phyloP scores from a whole-genome alignment of 2,888 invertebrate species.

The Podotricha telesiphe region DNA sequence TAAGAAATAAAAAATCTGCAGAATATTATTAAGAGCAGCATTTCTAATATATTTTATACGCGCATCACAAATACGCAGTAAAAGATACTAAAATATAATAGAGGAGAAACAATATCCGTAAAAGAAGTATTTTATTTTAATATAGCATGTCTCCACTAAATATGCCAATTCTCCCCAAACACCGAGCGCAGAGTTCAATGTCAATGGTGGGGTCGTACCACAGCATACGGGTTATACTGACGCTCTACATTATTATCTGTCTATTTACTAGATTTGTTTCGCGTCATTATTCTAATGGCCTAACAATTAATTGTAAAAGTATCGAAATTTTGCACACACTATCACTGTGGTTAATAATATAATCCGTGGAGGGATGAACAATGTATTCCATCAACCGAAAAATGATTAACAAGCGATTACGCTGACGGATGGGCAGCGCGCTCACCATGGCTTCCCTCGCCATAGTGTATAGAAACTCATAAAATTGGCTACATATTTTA shows the following conservation, averaged over 20 bases:
- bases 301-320: conserved; percentile 22
- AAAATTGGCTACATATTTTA: conserved; percentile 38
- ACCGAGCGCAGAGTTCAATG: conserved; percentile 68
- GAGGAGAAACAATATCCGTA: too few species aligned
- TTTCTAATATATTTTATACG: too few species aligned
- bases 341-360: conserved; percentile 63
- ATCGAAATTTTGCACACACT: conserved; percentile 64
- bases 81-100: too few species aligned
- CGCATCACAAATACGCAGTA: too few species aligned
- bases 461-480: conserved; percentile 56
- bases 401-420: conserved; percentile 83
- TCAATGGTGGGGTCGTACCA: conserved; percentile 69
- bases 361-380: conserved; percentile 71
- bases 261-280: conserved; percentile 47
- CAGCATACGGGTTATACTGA: conserved; percentile 62
- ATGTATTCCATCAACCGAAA: conserved; percentile 81
- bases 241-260: conserved; percentile 50
- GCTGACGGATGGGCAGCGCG: conserved; percentile 78
- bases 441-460: conserved; percentile 74
- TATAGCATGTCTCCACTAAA: background rate
- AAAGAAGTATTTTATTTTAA: too few species aligned
- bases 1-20: too few species aligned
- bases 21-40: too few species aligned
- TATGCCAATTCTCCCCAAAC: conserved; percentile 29
- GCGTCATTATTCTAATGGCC: conserved; percentile 37